Evolutionary conservation across 2,113 vertebrate species (phyloP).

Genomic region (rat (Rattus norvegicus)): DNA sequence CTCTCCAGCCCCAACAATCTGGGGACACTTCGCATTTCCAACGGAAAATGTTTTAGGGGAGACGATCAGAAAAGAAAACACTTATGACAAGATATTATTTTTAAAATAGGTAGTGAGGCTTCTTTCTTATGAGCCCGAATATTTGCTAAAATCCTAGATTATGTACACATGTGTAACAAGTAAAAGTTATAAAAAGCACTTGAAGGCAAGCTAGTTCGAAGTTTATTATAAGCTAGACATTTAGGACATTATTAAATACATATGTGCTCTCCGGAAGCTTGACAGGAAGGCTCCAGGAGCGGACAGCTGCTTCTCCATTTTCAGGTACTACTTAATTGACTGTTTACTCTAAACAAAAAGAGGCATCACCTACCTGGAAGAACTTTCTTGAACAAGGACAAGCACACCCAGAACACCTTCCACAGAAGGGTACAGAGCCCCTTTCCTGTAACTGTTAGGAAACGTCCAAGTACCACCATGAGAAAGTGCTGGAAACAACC

Average conservation of each 20-base stretch:
- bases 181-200: background rate
- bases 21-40: background rate
- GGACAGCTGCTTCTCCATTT: background rate
- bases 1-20: background rate
- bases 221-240: background rate
- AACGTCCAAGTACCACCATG: background rate
- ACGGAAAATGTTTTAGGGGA: background rate
- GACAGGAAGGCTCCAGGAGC: background rate
- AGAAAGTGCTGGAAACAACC: background rate
- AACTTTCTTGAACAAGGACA: background rate
- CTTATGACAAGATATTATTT: background rate
- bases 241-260: background rate
- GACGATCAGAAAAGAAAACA: constrained; percentile 31
- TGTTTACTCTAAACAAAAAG: background rate
- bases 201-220: constrained; percentile 15
- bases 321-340: background rate
- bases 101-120: constrained; percentile 11
- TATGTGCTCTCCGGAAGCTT: background rate
- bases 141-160: background rate
- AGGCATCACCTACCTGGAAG: background rate
- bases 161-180: background rate
- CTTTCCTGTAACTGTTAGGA: background rate
- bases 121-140: background rate
- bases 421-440: background rate
- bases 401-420: background rate